These are phyloP conservation scores for Turdus rufiventris DNA, from an alignment of 2,113 vertebrate genomes.

Conservation along the genomic window DNA sequence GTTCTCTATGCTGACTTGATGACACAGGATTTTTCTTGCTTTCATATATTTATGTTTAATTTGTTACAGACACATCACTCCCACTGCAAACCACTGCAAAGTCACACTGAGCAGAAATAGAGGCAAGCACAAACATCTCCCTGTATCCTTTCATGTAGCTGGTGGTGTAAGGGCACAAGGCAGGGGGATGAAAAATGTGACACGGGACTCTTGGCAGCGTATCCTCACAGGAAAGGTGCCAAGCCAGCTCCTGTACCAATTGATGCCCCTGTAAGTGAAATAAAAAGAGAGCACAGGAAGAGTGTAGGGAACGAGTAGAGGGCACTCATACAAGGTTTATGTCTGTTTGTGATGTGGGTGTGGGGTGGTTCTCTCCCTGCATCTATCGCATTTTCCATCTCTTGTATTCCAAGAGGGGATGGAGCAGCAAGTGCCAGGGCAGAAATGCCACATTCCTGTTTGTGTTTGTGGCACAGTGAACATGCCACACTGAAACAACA, in stretches of 20 bases:
- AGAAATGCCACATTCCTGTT: accelerated
- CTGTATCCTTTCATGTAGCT: accelerated
- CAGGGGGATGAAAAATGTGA: background rate
- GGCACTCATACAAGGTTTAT: accelerated
- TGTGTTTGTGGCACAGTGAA: background rate
- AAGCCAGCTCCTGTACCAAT: background rate
- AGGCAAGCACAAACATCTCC: too few species aligned
- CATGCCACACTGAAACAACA: accelerated
- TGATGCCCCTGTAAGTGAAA: background rate
- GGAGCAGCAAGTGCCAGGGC: background rate
- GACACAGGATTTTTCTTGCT: background rate
- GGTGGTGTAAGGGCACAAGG: background rate
- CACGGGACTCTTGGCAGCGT: background rate
- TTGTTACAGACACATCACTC: background rate
- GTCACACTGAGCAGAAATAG: background rate
- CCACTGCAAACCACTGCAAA: background rate
- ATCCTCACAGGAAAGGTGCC: background rate
- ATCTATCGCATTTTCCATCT: background rate
- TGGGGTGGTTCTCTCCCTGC: accelerated
- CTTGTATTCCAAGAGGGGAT: background rate
- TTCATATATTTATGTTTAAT: background rate
- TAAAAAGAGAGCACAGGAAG: background rate
- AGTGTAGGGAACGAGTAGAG: accelerated
- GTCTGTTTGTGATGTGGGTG: background rate
- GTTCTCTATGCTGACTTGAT: background rate